Conservation (phyloP, 2,797 vertebrate species). For the Tokudaia tokunoshimensis region DNA sequence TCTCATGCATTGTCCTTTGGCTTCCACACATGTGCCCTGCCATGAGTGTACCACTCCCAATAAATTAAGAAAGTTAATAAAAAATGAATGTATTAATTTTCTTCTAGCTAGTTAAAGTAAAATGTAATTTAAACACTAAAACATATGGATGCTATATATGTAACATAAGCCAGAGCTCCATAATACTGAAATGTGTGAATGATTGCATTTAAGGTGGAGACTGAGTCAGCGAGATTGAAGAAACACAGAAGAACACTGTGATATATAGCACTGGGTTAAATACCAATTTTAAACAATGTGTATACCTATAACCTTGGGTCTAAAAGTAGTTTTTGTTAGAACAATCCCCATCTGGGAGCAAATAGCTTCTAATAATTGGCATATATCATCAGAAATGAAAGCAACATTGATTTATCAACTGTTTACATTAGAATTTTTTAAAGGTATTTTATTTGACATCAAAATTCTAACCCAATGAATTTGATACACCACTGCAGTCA, state of each 20-base stretch:
- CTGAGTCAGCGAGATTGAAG: neutral
- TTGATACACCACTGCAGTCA: neutral
- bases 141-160: neutral
- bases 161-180: neutral
- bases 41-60: neutral
- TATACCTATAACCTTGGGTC: neutral
- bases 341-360: neutral
- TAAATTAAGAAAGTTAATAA: neutral
- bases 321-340: slow-evolving; percentile 57
- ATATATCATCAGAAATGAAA: neutral
- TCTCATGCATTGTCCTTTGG: neutral
- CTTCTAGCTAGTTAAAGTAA: slow-evolving; percentile 71
- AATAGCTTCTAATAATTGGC: neutral
- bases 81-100: neutral
- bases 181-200: slow-evolving; percentile 27
- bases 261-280: neutral
- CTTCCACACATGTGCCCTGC: neutral
- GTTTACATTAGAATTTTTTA: neutral
- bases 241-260: slow-evolving; percentile 3
- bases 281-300: neutral
- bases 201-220: slow-evolving; percentile 17
- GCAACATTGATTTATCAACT: neutral
- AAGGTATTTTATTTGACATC: neutral
- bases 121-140: slow-evolving; percentile 56
- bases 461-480: slow-evolving; percentile 3